A percentile compares a stretch with the other conserved stretches of the same genome.
Evolutionary conservation across 2,888 invertebrate species (phyloP).

Genomic region (Orchesellides sinensis): DNA sequence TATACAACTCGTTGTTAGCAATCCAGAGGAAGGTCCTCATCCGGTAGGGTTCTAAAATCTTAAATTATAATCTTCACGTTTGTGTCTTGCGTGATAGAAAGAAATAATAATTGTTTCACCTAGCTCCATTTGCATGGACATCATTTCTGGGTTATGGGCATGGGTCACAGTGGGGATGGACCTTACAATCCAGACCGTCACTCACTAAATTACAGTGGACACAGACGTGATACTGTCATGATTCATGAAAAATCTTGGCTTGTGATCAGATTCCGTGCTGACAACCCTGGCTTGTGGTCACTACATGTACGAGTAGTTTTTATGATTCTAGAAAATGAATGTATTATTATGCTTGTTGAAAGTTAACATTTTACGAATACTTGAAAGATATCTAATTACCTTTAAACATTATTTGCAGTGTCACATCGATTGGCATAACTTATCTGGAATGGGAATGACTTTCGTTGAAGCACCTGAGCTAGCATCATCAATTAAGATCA

Average conservation of each 20-base stretch:
- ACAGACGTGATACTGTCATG: constrained; percentile 55
- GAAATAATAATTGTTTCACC: no score
- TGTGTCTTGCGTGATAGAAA: not conserved
- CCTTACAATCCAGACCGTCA: constrained; percentile 17
- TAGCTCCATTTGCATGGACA: constrained; percentile 67
- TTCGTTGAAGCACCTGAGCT: constrained; percentile 60
- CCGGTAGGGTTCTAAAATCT: no score
- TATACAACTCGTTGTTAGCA: constrained; percentile 63
- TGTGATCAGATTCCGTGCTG: constrained; percentile 54
- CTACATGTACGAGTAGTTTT: constrained; percentile 63
- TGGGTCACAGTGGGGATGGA: constrained; percentile 44
- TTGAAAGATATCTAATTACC: not conserved
- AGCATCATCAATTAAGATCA: not conserved
- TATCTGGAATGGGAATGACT: constrained; percentile 57
- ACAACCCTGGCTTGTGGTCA: constrained; percentile 66
- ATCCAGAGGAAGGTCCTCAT: constrained; percentile 45
- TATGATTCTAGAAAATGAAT: no score
- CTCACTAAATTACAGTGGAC: constrained; percentile 17
- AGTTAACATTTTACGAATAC: no score
- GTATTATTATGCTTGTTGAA: no score
- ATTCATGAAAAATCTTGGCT: constrained; percentile 57
- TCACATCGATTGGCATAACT: constrained; percentile 65
- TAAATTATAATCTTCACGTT: not conserved
- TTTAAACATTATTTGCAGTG: constrained; percentile 38
- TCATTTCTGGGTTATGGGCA: constrained; percentile 68